phyloP scores from a whole-genome alignment of 2,113 vertebrate species.

The Apeltes quadracus region DNA sequence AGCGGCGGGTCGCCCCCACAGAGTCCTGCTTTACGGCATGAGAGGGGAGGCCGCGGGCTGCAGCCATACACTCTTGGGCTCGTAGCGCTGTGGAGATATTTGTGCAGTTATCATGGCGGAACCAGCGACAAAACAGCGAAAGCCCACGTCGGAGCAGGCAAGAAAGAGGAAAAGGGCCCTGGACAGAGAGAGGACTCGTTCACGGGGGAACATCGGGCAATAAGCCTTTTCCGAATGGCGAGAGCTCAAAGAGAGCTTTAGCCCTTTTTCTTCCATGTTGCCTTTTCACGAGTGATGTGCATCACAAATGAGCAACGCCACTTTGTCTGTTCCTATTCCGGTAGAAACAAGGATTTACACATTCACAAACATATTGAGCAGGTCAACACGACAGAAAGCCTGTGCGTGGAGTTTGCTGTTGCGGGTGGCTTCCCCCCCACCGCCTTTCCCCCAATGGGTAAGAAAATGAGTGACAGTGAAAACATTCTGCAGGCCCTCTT shows the following conservation, averaged over 20 bases:
- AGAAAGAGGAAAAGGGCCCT: too few species aligned
- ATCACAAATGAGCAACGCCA: neutral
- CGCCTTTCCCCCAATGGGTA: constrained; percentile 17
- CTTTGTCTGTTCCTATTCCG: neutral
- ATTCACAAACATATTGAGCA: constrained; percentile 2
- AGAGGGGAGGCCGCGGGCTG: too few species aligned
- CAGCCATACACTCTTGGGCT: too few species aligned
- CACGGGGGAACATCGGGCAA: too few species aligned
- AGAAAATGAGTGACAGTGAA: constrained; percentile 73
- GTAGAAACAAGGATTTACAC: neutral
- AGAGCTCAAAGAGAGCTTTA: neutral
- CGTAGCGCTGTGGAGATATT: too few species aligned
- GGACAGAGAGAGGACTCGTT: too few species aligned
- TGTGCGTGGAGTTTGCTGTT: constrained; percentile 36
- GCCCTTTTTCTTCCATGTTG: neutral
- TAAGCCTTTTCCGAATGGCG: too few species aligned
- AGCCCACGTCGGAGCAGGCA: too few species aligned
- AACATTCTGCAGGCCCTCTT: constrained; percentile 71
- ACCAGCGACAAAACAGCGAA: too few species aligned
- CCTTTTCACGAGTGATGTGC: neutral
- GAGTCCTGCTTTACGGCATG: too few species aligned
- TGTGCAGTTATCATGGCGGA: too few species aligned
- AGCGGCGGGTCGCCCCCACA: too few species aligned
- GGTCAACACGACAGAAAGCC: neutral
- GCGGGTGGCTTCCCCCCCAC: constrained; percentile 48